Evolutionary conservation across 2,797 vertebrate genomes (phyloP), one percentile per base, ranked within the genome.

Genomic region (Cyclopterus lumpus): DNA sequence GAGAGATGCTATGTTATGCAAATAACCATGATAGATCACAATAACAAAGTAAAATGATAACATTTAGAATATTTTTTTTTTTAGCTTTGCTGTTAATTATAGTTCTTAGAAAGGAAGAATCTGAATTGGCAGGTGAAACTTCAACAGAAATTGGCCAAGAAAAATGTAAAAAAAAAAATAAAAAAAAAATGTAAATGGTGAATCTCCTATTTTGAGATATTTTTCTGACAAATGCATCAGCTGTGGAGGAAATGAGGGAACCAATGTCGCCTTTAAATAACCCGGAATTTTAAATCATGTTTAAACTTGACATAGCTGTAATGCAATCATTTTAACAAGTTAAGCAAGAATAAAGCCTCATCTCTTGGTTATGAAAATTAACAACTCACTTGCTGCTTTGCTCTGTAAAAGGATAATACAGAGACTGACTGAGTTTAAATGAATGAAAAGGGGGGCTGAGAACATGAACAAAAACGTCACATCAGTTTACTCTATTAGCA

Each of bases 401-500:
- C 57, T 54, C 53, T 75, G 77, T 66, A 11, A 80, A 72, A 22
- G 15, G n/a, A 71, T 26, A 68, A 69, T 8, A 26, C 57, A 61
- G 66, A 63, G n/a, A 36, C 14, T 44, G 66, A n/a, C 38, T 24
- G 55, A 28, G 18, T 81, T 79, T 58, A 73, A 79, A 76, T 83
- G 77, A 89, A 88, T 87, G 79, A 86, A 88, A 82, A n/a, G 34
- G 63, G n/a, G 36, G 60, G 40, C 71, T 48, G 64, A 79, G 58
- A 83, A 65, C 69, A 49, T 4, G 49, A 80, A 90, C 81, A 88
- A 91, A 83, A 77, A 40, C 68, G 58, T 20, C 60, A 69, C 84
- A 90, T 93, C 85, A 32, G 76, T 81, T 91, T 92, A 85, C 91
- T 59, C 58, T 76, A 68, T n/a, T 81, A 63, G 74, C 81, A 60